A percentile compares a stretch with the other conserved stretches of the same genome.
Evolutionary conservation across 2,113 vertebrate species (phyloP).

Genomic region (Nyctibius bracteatus): DNA sequence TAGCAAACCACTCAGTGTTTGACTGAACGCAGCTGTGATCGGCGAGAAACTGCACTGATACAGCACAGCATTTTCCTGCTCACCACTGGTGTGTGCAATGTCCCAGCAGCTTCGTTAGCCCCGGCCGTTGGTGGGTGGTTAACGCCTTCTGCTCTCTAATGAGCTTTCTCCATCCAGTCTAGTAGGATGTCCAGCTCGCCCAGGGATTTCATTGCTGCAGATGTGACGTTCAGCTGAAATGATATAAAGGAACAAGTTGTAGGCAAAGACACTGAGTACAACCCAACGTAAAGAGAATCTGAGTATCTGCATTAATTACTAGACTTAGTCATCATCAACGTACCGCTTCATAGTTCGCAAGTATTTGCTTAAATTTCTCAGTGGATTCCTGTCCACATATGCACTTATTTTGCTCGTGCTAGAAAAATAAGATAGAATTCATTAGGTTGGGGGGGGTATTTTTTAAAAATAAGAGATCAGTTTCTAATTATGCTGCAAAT

Average conservation of each 20-base stretch:
- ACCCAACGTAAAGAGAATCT: neutral
- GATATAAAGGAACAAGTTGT: neutral
- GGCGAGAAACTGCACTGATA: neutral
- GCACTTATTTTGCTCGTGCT: conserved; percentile 36
- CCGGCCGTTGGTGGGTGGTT: accelerated
- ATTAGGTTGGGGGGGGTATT: neutral
- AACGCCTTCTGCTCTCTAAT: accelerated
- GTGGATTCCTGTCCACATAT: conserved; percentile 53
- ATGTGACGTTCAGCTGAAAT: conserved; percentile 76
- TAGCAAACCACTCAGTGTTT: accelerated
- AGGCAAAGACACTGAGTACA: accelerated
- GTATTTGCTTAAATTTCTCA: conserved; percentile 50
- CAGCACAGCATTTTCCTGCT: accelerated
- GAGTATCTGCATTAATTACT: neutral
- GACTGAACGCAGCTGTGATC: neutral
- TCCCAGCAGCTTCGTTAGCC: neutral
- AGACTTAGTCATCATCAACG: neutral
- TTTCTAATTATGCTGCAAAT: neutral
- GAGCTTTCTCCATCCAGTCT: conserved; percentile 80
- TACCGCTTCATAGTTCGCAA: conserved; percentile 64
- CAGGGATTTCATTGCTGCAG: conserved; percentile 83
- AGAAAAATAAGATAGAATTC: neutral
- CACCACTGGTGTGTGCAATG: neutral
- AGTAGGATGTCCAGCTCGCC: conserved; percentile 87
- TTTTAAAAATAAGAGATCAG: neutral